Conservation (phyloP, 1,140 invertebrate species). For the Arctopsyche grandis region DNA sequence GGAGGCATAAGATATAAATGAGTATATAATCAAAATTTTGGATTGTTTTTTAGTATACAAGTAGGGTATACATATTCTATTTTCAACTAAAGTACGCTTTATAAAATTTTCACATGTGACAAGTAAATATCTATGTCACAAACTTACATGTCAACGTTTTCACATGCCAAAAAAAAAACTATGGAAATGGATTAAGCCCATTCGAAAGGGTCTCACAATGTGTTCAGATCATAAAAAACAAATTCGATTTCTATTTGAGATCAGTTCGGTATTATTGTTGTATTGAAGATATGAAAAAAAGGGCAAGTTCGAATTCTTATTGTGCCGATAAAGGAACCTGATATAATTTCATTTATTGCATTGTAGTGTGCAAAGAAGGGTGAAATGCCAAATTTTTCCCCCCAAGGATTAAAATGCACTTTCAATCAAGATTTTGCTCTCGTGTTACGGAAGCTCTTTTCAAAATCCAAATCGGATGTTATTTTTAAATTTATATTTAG, state of each 20-base stretch:
- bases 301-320: constrained; percentile 46
- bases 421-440: background rate
- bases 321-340: constrained; percentile 50
- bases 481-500: no score
- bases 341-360: constrained; percentile 55
- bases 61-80: no score
- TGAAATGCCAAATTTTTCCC: constrained; percentile 22
- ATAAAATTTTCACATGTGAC: no score
- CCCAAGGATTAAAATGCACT: background rate
- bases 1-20: no score
- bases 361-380: constrained; percentile 47
- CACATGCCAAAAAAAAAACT: constrained; percentile 37
- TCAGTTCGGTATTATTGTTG: constrained; percentile 49
- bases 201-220: constrained; percentile 43
- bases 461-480: background rate
- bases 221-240: constrained; percentile 53
- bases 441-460: background rate
- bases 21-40: no score
- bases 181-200: constrained; percentile 47
- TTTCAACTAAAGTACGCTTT: no score
- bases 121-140: background rate
- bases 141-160: constrained; percentile 24
- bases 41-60: no score
- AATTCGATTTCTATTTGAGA: constrained; percentile 54
- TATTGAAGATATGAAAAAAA: constrained; percentile 50